Evolutionary conservation across 2,113 vertebrate genomes (phyloP), one percentile per base, ranked within the genome.

Genomic region (Chaetorhynchus papuensis): DNA sequence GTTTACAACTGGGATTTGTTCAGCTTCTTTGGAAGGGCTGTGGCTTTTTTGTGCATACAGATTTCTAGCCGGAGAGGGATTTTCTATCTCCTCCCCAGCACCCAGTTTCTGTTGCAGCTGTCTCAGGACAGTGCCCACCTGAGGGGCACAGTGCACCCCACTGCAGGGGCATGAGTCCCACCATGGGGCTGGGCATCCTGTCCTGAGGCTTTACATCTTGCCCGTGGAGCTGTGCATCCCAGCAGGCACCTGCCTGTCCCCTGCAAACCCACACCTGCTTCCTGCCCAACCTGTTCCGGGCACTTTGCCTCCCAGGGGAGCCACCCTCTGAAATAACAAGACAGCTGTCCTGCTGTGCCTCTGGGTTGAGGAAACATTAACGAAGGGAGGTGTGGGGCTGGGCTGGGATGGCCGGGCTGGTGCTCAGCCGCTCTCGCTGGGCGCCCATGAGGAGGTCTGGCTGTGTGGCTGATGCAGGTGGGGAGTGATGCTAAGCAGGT

Each of bases 281-380:
- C 96, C 96, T 97, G 96, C 66, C 94, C 81, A 86, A 94, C 95
- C 95, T 88, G 94, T 96, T 93, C 87, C 7, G 31, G 95, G 89
- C 68, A 5, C 47, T 49, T 39, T 2, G 59, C 86, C 74, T 95
- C 68, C 44, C 79, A 15, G 57, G 50, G 83, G 91, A 94, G 83
- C 95, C 96, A 88, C 95, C 94, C 96, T 53, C 39, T 96, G 85
- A 59, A 53, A 78, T n/a, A 87, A 49, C 75, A 84, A 42, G 79
- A 54, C 19, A 17, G 42, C 72, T 86, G 94, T 30, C 69, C 59
- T 42, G 92, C 84, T 7, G 54, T 50, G 81, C 74, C 68, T 92
- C 72, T 42, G 76, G 26, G 79, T 45, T 56, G 90, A 94, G 63
- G 88, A 96, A 97, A 81, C 83, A 89, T 70, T 89, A 65, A 41